Conservation (phyloP, 2,797 vertebrate species). For the Catharus ustulatus region DNA sequence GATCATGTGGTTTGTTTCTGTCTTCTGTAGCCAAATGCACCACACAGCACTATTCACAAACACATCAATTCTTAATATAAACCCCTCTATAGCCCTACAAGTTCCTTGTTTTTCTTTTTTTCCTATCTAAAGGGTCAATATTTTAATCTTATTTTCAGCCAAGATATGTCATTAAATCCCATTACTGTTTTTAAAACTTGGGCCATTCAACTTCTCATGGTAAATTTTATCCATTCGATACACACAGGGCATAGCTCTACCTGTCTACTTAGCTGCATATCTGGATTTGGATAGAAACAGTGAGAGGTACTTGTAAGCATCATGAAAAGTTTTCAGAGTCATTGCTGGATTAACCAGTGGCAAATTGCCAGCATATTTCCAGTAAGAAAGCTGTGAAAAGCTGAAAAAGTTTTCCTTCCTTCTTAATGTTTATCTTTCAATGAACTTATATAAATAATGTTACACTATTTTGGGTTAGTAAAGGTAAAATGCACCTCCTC, state of each 20-base stretch:
- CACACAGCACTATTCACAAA: background rate
- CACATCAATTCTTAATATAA: background rate
- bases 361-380: background rate
- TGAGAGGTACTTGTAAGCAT: background rate
- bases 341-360: background rate
- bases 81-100: background rate
- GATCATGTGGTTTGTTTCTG: background rate
- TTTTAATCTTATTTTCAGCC: background rate
- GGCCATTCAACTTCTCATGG: background rate
- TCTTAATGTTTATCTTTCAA: background rate
- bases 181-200: background rate
- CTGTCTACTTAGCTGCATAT: background rate
- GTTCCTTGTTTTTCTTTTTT: background rate
- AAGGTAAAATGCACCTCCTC: background rate
- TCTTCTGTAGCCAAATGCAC: background rate
- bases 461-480: background rate
- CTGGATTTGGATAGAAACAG: background rate
- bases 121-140: background rate
- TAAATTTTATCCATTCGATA: background rate
- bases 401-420: background rate
- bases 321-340: background rate
- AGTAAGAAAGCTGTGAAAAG: background rate
- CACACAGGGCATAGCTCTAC: background rate
- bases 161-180: background rate
- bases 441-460: background rate